Conservation (phyloP, 2,888 invertebrate species). For the Augochlorella aurata region DNA sequence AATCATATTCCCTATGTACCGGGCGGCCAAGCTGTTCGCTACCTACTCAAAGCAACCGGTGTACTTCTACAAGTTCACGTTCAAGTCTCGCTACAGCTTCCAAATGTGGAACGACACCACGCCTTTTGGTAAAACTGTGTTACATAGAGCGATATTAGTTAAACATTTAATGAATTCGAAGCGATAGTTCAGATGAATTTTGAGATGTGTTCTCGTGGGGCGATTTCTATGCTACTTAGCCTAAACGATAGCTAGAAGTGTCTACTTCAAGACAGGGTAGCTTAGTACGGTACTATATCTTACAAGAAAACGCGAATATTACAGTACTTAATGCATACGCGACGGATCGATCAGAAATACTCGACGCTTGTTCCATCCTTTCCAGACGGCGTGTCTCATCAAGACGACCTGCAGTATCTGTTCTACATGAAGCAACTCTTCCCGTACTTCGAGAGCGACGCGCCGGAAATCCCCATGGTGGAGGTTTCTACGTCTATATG, state of each 20-base stretch:
- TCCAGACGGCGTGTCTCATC: constrained; percentile 81
- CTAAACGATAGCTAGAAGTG: no score
- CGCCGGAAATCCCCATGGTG: constrained; percentile 82
- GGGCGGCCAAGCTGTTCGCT: constrained; percentile 85
- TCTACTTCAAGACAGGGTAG: no score
- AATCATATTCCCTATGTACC: constrained; percentile 85
- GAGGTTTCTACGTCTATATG: constrained; percentile 80
- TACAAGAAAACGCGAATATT: no score
- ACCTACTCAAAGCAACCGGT: constrained; percentile 84
- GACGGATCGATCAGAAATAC: neutral
- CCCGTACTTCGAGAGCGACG: constrained; percentile 80
- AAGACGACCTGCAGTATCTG: constrained; percentile 84
- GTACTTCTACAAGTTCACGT: constrained; percentile 85
- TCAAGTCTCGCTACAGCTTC: constrained; percentile 85
- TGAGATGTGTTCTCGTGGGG: no score
- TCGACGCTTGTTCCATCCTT: constrained; percentile 7
- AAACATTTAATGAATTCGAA: no score
- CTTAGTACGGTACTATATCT: no score
- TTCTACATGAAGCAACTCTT: constrained; percentile 78
- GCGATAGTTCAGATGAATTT: no score
- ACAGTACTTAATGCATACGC: neutral
- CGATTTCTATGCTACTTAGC: no score
- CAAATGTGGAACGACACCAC: constrained; percentile 83
- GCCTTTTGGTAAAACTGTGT: constrained; percentile 80
- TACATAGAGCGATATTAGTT: neutral